Evolutionary conservation across 2,888 invertebrate genomes (phyloP).

Genomic region (Plusia festucae): DNA sequence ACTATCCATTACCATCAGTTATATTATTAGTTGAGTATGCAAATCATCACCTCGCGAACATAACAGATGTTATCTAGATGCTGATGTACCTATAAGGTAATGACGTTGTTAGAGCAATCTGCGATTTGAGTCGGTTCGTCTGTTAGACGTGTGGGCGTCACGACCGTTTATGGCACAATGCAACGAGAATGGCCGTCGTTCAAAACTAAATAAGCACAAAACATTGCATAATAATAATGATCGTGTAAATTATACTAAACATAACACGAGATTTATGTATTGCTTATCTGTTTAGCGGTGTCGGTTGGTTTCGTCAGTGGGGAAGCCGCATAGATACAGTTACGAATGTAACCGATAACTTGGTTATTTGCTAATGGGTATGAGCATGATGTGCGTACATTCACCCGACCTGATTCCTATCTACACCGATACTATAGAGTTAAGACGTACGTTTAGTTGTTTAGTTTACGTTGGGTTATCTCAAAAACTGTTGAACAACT

Average conservation of each 20-base stretch:
- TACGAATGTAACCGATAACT: slow-evolving; percentile 2
- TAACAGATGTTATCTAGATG: slow-evolving; percentile 50
- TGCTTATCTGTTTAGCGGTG: slow-evolving; percentile 3
- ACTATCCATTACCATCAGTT: slow-evolving; percentile 32
- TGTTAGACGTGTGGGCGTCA: slow-evolving; percentile 67
- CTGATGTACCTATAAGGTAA: slow-evolving; percentile 50
- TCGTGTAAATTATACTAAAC: slow-evolving; percentile 17
- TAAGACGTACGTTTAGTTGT: not conserved
- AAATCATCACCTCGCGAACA: slow-evolving; percentile 50
- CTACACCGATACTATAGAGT: not conserved
- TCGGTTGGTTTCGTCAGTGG: not conserved
- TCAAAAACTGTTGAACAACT: not conserved
- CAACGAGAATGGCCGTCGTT: slow-evolving; percentile 31
- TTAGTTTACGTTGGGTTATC: not conserved
- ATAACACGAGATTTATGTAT: not conserved
- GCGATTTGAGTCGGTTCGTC: slow-evolving; percentile 69
- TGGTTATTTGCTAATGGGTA: slow-evolving; percentile 9
- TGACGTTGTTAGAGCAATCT: slow-evolving; percentile 73
- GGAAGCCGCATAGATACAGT: not conserved
- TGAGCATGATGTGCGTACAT: slow-evolving; percentile 5
- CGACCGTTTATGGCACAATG: slow-evolving; percentile 50
- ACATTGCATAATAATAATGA: slow-evolving; percentile 41
- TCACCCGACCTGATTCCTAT: slow-evolving; percentile 7
- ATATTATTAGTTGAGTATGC: slow-evolving; percentile 38
- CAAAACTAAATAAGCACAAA: slow-evolving; percentile 38